Evolutionary conservation across 1,140 invertebrate species (phyloP).

Genomic region (Lamellibrachia luymesi): DNA sequence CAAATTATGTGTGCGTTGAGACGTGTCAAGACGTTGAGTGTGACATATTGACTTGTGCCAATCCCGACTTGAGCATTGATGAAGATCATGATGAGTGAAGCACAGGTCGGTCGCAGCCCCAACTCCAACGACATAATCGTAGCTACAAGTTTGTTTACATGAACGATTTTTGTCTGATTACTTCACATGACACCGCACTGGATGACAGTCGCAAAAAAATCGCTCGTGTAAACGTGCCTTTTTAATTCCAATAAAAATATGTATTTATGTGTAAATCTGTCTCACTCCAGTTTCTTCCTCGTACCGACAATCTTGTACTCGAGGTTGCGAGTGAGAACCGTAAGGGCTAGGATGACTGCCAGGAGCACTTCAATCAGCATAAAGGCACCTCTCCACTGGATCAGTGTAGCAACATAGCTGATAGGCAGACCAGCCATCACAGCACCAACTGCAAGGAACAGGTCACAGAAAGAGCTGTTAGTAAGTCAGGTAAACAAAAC

Average conservation of each 20-base stretch:
- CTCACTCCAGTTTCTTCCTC: slow-evolving; percentile 27
- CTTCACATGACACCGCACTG: too few species aligned
- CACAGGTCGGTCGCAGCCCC: too few species aligned
- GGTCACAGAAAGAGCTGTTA: slow-evolving; percentile 3
- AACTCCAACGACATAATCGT: too few species aligned
- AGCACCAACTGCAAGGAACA: slow-evolving; percentile 52
- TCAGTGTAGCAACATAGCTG: slow-evolving; percentile 51
- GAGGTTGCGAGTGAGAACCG: slow-evolving; percentile 20
- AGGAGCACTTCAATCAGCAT: slow-evolving; percentile 42
- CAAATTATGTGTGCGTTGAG: too few species aligned
- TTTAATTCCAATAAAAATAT: background rate
- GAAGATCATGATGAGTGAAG: too few species aligned
- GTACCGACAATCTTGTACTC: slow-evolving; percentile 27
- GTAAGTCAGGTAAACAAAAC: background rate
- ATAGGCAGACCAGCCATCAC: slow-evolving; percentile 57
- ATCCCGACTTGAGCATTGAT: too few species aligned
- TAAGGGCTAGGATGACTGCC: slow-evolving; percentile 15
- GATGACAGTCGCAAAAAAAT: too few species aligned
- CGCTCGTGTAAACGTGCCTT: too few species aligned
- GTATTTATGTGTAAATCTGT: background rate
- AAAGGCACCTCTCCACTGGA: slow-evolving; percentile 54
- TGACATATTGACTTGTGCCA: too few species aligned
- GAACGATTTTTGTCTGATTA: too few species aligned
- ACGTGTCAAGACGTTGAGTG: too few species aligned
- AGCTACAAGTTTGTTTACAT: too few species aligned